Percentiles rank a stretch among this genome's conserved stretches.
Conservation (phyloP, 2,888 invertebrate genomes). For the Lycaena phlaeas region DNA sequence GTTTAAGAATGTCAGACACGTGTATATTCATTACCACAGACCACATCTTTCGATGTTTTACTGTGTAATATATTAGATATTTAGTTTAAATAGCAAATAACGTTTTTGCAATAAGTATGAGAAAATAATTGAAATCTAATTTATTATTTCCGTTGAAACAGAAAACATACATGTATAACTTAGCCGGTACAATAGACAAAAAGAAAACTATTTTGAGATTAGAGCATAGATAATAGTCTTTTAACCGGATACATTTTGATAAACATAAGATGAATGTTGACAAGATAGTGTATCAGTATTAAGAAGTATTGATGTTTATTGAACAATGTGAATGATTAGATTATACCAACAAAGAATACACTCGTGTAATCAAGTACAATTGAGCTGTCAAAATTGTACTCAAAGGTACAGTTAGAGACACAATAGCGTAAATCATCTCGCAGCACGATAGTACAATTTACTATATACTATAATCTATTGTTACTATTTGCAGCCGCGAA, state of each 20-base stretch:
- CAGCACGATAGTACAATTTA: conserved; percentile 25
- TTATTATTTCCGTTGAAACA: too few relatives aligned
- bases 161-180: too few relatives aligned
- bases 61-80: neutral
- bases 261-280: neutral
- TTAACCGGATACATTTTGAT: neutral
- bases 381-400: conserved; percentile 27
- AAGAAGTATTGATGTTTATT: conserved; percentile 1
- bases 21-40: too few relatives aligned
- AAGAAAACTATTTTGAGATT: too few relatives aligned
- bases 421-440: conserved; percentile 28
- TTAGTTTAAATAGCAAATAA: too few relatives aligned
- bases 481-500: conserved; percentile 17
- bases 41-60: neutral
- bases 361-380: conserved; percentile 16
- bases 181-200: too few relatives aligned
- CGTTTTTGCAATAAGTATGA: too few relatives aligned
- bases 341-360: conserved; percentile 17
- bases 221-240: too few relatives aligned
- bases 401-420: conserved; percentile 24
- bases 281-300: conserved; percentile 9
- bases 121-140: too few relatives aligned
- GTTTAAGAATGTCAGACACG: too few relatives aligned
- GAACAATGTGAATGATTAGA: conserved; percentile 9
- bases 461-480: conserved; percentile 28